Evolutionary conservation across 2,113 vertebrate species (phyloP).

Genomic region (Narcine bancroftii): DNA sequence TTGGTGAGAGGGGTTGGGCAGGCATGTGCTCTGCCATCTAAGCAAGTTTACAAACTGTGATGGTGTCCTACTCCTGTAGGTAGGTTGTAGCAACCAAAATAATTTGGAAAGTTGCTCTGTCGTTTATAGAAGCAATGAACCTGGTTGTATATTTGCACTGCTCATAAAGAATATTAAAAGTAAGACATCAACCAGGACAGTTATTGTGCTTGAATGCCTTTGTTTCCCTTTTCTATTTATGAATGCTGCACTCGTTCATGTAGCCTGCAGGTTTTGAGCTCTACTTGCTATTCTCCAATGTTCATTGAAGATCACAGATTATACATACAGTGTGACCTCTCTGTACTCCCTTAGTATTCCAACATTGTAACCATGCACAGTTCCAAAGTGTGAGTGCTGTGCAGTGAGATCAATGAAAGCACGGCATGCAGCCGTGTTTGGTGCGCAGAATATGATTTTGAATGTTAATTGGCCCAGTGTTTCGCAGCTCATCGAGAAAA

Average conservation of each 20-base stretch:
- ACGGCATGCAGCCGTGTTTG: neutral
- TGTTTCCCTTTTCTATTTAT: neutral
- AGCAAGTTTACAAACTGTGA: neutral
- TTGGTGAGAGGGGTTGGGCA: too few species aligned
- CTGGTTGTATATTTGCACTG: conserved; percentile 8
- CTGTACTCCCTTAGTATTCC: neutral
- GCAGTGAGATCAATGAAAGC: too few species aligned
- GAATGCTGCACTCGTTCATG: neutral
- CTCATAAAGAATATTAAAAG: neutral
- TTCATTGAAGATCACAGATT: neutral
- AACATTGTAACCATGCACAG: neutral
- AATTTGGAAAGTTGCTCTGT: neutral
- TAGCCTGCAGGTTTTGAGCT: neutral
- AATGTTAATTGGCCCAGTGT: neutral
- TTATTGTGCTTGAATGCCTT: neutral
- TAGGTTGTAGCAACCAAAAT: neutral
- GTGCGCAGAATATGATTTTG: neutral
- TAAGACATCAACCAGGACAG: neutral
- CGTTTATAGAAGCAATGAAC: neutral
- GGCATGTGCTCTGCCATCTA: neutral
- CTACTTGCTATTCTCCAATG: neutral
- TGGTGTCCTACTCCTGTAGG: neutral
- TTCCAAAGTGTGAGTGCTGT: neutral
- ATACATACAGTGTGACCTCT: neutral
- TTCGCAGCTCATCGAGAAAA: conserved; percentile 1